Base-by-base conservation (phyloP, 37 sponge, comb jelly and placozoan species). In the Cliona cf. orientalis region DNA sequence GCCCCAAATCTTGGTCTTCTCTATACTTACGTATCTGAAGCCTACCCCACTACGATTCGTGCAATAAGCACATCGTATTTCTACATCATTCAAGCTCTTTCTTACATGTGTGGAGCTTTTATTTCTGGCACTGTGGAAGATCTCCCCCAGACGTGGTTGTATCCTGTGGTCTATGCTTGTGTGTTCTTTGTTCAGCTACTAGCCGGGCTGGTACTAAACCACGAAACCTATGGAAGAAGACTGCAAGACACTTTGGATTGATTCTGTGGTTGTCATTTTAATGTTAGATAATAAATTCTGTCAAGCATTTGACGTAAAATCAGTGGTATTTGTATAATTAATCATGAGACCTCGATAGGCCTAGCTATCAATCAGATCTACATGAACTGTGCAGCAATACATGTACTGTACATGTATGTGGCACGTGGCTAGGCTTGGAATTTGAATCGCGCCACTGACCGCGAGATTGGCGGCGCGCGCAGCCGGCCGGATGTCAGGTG, bases 21-120 rank as follows among this genome's bases (percentile, higher is more conserved):
- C 46, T 76, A 66, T 31, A 82, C 89, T 25, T 83, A 77, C 41
- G 41, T 70, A 2, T 81, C 89, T 6, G 89, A 89, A 53, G 25
- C 55, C 26, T 89, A 89, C 59, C 89, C 89, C 11, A 89, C 89
- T 32, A 14, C 28, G 0, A n/a, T 83, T 17, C 59, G 89, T 22
- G 42, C 89, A 22, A 17, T 71, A 2, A 69, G 78, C 5, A 2
- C 42, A 0, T 63, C 59, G 0, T 76, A 61, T 38, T 29, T 74
- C 21, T 41, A 60, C 7, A 12, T 41, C 56, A 22, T 58, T 2
- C 7, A 39, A 1, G 29, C 59, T 1, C 0, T 82, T 32, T 34
- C 46, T 1, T 55, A 46, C 19, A 26, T 69, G 2, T 38, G 17
- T 0, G 17, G 55, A 21, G 79, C 83, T 41, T 89, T 78, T 41